Conservation (phyloP, 2,888 invertebrate genomes). For the Frankliniella fusca region DNA sequence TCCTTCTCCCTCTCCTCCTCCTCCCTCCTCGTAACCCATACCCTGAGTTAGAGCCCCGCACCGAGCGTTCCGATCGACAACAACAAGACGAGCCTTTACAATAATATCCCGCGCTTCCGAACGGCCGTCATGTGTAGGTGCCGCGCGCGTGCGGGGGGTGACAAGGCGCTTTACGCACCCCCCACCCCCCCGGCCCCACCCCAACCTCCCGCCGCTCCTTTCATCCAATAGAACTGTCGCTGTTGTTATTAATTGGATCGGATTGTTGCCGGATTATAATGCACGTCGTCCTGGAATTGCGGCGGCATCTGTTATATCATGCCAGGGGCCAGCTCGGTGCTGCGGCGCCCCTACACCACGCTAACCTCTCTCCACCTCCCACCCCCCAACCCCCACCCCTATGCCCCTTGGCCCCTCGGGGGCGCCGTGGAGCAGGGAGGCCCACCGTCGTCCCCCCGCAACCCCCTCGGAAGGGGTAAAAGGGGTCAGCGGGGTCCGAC, state of each 20-base stretch:
- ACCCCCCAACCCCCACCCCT: no score
- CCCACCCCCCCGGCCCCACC: background rate
- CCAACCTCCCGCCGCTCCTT: background rate
- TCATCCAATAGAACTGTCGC: background rate
- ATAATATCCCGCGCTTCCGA: no score
- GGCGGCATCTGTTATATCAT: background rate
- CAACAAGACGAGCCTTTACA: no score
- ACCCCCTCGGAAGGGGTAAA: background rate
- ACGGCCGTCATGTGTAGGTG: no score
- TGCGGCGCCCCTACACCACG: background rate
- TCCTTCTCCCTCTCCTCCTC: no score
- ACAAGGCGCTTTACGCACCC: background rate
- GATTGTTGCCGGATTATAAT: slow-evolving; percentile 3
- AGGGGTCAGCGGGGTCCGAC: no score
- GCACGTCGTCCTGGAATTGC: slow-evolving; percentile 10
- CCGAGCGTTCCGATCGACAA: no score
- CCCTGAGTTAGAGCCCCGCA: no score
- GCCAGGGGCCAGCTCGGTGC: background rate
- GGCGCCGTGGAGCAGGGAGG: no score
- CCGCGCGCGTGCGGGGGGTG: no score
- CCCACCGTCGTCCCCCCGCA: background rate
- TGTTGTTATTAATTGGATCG: slow-evolving; percentile 22
- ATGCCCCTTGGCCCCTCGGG: background rate
- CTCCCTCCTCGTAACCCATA: no score
- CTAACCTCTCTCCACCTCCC: background rate